Conservation (phyloP, 2,113 vertebrate species). For the Peucedramus taeniatus region DNA sequence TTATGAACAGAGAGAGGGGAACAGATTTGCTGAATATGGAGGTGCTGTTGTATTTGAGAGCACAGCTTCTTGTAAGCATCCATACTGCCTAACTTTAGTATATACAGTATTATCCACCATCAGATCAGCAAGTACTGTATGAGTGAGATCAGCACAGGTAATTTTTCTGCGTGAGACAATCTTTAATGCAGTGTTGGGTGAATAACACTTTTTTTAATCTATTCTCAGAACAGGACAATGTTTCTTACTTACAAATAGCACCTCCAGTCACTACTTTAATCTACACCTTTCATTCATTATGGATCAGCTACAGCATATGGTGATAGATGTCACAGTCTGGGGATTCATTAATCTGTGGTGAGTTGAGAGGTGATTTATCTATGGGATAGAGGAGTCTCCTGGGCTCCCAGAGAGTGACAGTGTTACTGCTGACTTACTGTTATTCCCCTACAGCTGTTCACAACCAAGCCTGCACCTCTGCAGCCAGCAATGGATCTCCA, state of each 20-base stretch:
- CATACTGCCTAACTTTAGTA: background rate
- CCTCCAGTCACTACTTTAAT: background rate
- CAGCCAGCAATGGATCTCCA: background rate
- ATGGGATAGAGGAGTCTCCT: background rate
- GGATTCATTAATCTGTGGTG: background rate
- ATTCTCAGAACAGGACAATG: background rate
- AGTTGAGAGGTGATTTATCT: background rate
- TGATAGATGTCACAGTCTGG: background rate
- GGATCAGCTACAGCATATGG: background rate
- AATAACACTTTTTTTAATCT: background rate
- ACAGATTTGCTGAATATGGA: background rate
- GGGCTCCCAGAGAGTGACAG: background rate
- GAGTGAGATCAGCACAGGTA: background rate
- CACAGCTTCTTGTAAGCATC: background rate
- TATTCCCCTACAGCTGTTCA: background rate
- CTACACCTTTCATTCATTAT: slow-evolving; percentile 3
- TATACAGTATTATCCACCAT: background rate
- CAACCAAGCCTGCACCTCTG: background rate
- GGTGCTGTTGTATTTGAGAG: background rate
- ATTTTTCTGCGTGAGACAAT: background rate
- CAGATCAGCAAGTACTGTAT: background rate
- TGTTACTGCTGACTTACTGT: background rate
- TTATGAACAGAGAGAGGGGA: background rate
- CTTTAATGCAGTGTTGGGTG: background rate
- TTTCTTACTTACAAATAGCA: slow-evolving; percentile 27